Evolutionary conservation across 2,113 vertebrate species (phyloP), one percentile per base, ranked within the genome.

Genomic region (Quiscalus mexicanus): DNA sequence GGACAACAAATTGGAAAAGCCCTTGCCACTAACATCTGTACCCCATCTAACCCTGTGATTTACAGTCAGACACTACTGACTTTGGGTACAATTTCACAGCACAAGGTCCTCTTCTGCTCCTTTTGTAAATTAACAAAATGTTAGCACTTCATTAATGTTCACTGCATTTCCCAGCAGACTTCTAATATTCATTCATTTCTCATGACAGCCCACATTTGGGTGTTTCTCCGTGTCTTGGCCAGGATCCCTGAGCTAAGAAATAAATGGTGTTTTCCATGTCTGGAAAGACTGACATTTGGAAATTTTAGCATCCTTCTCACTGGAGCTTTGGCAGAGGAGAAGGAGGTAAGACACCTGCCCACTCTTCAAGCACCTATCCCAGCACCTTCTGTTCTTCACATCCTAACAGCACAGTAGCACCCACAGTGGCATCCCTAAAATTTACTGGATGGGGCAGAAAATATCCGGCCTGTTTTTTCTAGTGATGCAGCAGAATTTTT

Each of bases 351-450:
- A 70, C 42, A 37, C 4, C 13, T n/a, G 11, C 37, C 33, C 33
- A 17, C 18, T 4, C 24, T 67, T 39, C 27, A 23, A 8, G 12
- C 7, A 62, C 18, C 41, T 27, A 7, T 18, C 6, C 45, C 42
- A 81, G 15, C 20, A 41, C 12, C 49, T 78, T 19, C 27, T 16
- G 4, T 24, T 22, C 37, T 25, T 18, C 0, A 0, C 56, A 45
- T 67, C 44, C 47, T 58, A 74, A 62, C 2, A 15, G 33, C 49
- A 50, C 0, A 4, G 33, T 14, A 50, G 33, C 30, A 75, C 11
- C 39, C 24, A 56, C 14, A 52, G 47, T 22, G 31, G 11, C 53
- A 87, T 30, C 28, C 35, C 27, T 52, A 65, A 74, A 90, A 84
- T 49, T 62, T 45, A 35, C 31, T 49, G 55, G 13, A n/a, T 31